Evolutionary conservation across 2,888 invertebrate species (phyloP), one percentile per base, ranked within the genome.

Genomic region (Eristalis pertinax): DNA sequence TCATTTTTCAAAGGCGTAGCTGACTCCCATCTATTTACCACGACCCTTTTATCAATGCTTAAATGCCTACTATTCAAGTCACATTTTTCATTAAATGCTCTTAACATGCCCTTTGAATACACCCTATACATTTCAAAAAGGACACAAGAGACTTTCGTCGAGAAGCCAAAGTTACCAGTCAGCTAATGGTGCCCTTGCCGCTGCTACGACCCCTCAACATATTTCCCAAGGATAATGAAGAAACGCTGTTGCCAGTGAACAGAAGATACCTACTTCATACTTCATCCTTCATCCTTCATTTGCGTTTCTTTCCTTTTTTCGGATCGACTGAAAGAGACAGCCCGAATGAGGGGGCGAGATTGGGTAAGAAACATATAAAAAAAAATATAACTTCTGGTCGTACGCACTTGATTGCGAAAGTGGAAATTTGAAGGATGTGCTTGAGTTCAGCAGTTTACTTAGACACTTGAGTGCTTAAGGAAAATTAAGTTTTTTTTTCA

Each of bases 371-470:
- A 26, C 50, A 74, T 74, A 79, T 65, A 80, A 58, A 80, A 32
- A 75, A 60, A 75, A 62, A 78, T 82, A 86, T 84, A 84, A 73
- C 80, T 80, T 87, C 87, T 84, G 87, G 79, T 84, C 76, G 72
- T 84, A 84, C 84, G 87, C 84, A 84, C 87, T 87, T 87, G 87
- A 87, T 87, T 84, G 79, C 63, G 76, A 76, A 84, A 87, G 87
- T 87, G 80, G 84, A 87, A 73, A 79, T 84, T 80, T 84, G 76
- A 80, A 87, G 79, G 84, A 87, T 87, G 76, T 69, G 75, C 84
- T 87, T 84, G 68, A 84, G 79, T 84, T 87, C 79, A 87, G 83
- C 79, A 87, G 79, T 87, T 87, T 87, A 80, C 76, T 79, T 73
- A 76, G 75, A 64, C 73, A 87, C 79, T 87, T 84, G 76, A 74